These are phyloP conservation scores for Anhinga anhinga DNA, from an alignment of 2,113 vertebrate genomes.

Conservation along the genomic window DNA sequence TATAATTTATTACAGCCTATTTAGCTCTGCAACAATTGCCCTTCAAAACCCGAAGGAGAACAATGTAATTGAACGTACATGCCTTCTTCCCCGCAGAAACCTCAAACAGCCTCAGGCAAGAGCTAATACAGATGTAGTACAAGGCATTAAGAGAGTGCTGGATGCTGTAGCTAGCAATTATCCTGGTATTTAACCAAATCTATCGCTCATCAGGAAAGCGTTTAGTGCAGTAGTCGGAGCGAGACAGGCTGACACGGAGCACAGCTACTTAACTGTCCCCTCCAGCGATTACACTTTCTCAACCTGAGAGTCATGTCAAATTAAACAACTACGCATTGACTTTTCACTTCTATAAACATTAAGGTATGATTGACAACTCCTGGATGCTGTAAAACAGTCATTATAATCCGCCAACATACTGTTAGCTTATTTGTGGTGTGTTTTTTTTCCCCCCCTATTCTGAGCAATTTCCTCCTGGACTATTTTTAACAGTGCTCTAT, in stretches of 20 bases:
- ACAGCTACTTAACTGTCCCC: conserved; percentile 82
- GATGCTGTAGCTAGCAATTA: conserved; percentile 86
- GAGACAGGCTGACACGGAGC: conserved; percentile 78
- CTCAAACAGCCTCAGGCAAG: conserved; percentile 83
- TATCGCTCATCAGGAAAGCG: conserved; percentile 78
- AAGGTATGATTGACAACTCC: conserved; percentile 77
- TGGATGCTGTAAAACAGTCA: conserved; percentile 43
- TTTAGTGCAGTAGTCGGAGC: conserved; percentile 78
- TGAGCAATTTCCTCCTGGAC: neutral
- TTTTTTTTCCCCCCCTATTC: neutral
- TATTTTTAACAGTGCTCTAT: neutral
- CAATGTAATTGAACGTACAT: conserved; percentile 71
- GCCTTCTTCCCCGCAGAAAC: conserved; percentile 70
- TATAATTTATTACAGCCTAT: conserved; percentile 71
- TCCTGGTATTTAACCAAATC: conserved; percentile 87
- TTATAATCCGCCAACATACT: neutral
- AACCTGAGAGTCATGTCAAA: conserved; percentile 76
- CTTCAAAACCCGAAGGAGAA: conserved; percentile 71
- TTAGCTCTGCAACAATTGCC: conserved; percentile 76
- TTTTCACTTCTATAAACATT: conserved; percentile 78
- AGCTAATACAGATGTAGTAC: conserved; percentile 89
- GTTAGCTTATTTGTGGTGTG: neutral
- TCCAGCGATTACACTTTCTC: conserved; percentile 76
- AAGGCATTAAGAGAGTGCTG: conserved; percentile 80
- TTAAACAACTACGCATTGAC: conserved; percentile 82